Conservation (phyloP, 2,888 invertebrate genomes). For the Sialis fuliginosa region DNA sequence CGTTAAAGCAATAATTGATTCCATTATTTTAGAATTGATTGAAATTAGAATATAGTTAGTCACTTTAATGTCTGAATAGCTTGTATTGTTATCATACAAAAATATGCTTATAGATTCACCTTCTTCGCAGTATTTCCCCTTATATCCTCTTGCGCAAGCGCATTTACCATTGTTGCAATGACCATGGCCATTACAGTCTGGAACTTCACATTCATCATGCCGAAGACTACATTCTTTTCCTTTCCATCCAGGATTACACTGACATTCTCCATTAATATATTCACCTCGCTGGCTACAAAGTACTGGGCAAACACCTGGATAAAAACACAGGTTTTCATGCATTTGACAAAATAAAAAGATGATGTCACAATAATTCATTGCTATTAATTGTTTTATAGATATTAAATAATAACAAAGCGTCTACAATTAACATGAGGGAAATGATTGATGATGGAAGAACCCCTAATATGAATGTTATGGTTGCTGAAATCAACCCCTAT, state of each 20-base stretch:
- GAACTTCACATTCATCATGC: slow-evolving; percentile 91
- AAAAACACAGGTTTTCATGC: slow-evolving; percentile 13
- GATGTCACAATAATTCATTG: too few species aligned
- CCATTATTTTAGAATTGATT: too few species aligned
- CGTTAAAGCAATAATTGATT: too few species aligned
- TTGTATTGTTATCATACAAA: neutral
- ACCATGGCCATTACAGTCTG: slow-evolving; percentile 92
- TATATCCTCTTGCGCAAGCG: slow-evolving; percentile 84
- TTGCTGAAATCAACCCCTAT: too few species aligned
- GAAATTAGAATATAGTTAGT: too few species aligned
- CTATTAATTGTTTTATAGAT: neutral
- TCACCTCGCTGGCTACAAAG: slow-evolving; percentile 93
- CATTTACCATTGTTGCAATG: slow-evolving; percentile 92
- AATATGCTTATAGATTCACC: slow-evolving; percentile 28
- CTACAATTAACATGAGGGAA: too few species aligned
- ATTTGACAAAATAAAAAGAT: neutral
- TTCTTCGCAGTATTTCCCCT: slow-evolving; percentile 86
- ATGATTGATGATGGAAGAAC: too few species aligned
- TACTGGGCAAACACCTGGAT: slow-evolving; percentile 80
- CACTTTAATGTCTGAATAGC: too few species aligned
- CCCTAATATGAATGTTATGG: too few species aligned
- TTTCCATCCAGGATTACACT: slow-evolving; percentile 97
- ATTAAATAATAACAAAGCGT: too few species aligned
- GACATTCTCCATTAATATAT: slow-evolving; percentile 90
- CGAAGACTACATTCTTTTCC: slow-evolving; percentile 91